A percentile compares a stretch with the other conserved stretches of the same genome.
These are phyloP conservation scores for Morpho achilles DNA, from an alignment of 2,888 invertebrate genomes.

Conservation along the genomic window DNA sequence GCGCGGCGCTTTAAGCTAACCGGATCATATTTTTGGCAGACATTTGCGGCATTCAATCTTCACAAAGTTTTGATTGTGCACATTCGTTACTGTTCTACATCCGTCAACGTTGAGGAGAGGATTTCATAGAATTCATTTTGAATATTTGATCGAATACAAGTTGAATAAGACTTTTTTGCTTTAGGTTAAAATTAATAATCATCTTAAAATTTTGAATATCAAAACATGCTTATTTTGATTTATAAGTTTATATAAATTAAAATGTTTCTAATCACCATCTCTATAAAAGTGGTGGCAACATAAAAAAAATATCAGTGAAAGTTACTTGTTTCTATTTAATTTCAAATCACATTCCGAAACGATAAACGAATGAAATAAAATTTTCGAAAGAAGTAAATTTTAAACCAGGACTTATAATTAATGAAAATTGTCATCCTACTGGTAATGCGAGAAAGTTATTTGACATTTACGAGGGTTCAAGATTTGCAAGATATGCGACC, in stretches of 20 bases:
- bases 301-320: too few relatives aligned
- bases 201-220: too few relatives aligned
- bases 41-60: slow-evolving; percentile 67
- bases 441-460: slow-evolving; percentile 3
- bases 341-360: too few relatives aligned
- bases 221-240: too few relatives aligned
- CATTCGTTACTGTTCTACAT: slow-evolving; percentile 65
- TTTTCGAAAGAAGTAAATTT: too few relatives aligned
- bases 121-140: neutral
- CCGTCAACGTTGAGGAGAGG: slow-evolving; percentile 43
- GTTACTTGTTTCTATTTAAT: too few relatives aligned
- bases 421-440: neutral
- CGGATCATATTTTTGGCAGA: slow-evolving; percentile 59
- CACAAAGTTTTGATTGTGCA: slow-evolving; percentile 72
- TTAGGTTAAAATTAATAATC: too few relatives aligned
- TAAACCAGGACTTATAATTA: neutral
- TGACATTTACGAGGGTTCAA: slow-evolving; percentile 10
- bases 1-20: slow-evolving; percentile 39
- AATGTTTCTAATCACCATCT: too few relatives aligned
- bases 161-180: too few relatives aligned
- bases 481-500: slow-evolving; percentile 8
- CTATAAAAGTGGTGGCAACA: too few relatives aligned
- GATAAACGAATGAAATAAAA: too few relatives aligned
- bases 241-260: too few relatives aligned
- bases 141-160: neutral